A percentile compares a stretch with the other conserved stretches of the same genome.
Evolutionary conservation across 2,797 vertebrate species (phyloP).

Genomic region (Pachyuromys duprasi): DNA sequence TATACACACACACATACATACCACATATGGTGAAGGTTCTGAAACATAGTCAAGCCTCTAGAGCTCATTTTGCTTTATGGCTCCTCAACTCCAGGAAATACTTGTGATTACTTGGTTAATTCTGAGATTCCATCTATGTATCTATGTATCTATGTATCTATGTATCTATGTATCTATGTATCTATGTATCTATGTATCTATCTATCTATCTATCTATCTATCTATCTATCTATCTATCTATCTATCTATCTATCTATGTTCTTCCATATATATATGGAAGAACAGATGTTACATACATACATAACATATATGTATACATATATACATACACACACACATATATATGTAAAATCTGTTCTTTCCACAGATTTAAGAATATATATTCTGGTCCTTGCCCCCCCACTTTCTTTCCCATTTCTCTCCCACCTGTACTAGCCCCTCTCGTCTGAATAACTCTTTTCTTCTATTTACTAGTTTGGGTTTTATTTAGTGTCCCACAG

Average conservation of each 20-base stretch:
- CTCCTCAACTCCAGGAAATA: neutral
- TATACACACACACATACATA: neutral
- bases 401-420: neutral
- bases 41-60: neutral
- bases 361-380: neutral
- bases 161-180: too few relatives aligned
- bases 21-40: too few relatives aligned
- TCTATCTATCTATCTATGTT: too few relatives aligned
- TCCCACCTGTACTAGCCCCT: neutral
- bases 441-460: neutral
- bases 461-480: neutral
- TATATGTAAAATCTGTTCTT: neutral
- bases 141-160: too few relatives aligned
- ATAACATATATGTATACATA: too few relatives aligned
- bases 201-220: too few relatives aligned
- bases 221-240: too few relatives aligned
- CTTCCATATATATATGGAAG: too few relatives aligned
- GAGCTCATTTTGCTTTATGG: neutral
- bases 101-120: neutral
- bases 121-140: neutral
- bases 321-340: neutral
- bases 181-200: too few relatives aligned
- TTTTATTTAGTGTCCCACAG: neutral
- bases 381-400: neutral
- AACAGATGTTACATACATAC: too few relatives aligned